These are phyloP conservation scores for Leucoma salicis DNA, from an alignment of 2,888 invertebrate species.

Conservation along the genomic window DNA sequence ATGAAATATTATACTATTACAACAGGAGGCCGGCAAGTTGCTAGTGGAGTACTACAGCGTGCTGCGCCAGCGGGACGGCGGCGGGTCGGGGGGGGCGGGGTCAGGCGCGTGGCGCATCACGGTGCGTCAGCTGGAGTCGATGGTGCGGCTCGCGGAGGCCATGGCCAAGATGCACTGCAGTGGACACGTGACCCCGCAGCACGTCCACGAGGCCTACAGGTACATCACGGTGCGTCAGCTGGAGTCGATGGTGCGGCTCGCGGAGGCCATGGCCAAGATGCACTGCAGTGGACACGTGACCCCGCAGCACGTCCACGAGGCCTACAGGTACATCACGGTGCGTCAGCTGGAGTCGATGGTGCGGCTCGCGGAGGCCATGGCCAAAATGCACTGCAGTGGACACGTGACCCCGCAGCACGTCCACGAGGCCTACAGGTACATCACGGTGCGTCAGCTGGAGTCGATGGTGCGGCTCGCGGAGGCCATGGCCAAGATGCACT, in stretches of 20 bases:
- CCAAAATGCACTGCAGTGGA: slow-evolving; percentile 96
- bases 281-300: slow-evolving; percentile 96
- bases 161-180: slow-evolving; percentile 98
- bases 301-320: slow-evolving; percentile 93
- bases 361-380: slow-evolving; percentile 97
- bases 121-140: slow-evolving; percentile 90
- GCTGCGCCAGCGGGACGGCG: slow-evolving; percentile 92
- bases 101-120: slow-evolving; percentile 95
- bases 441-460: slow-evolving; percentile 94
- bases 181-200: slow-evolving; percentile 92
- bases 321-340: slow-evolving; percentile 89
- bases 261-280: slow-evolving; percentile 98
- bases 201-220: slow-evolving; percentile 89
- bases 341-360: slow-evolving; percentile 92
- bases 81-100: slow-evolving; percentile 72
- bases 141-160: slow-evolving; percentile 97
- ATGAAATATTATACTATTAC: too few relatives aligned
- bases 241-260: slow-evolving; percentile 92
- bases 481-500: slow-evolving; percentile 97
- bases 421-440: slow-evolving; percentile 85
- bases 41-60: slow-evolving; percentile 94
- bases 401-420: slow-evolving; percentile 94
- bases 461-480: slow-evolving; percentile 96
- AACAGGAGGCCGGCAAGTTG: slow-evolving; percentile 88
- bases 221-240: slow-evolving; percentile 95